Base-by-base conservation (phyloP, 2,797 vertebrate species). In the Anolis apletophallus region DNA sequence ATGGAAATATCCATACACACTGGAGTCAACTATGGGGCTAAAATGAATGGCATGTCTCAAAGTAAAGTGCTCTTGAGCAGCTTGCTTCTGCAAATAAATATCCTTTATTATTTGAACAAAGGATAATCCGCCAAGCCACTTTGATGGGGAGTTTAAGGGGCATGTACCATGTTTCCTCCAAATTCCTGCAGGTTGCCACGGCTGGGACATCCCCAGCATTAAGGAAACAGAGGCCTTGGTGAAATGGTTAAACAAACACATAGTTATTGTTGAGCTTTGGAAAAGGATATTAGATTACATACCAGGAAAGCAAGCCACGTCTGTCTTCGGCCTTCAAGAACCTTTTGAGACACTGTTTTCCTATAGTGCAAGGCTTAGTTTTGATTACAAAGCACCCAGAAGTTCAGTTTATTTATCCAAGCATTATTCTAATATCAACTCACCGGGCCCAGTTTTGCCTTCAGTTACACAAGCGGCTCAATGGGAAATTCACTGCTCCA, bases 231-330 rank as follows among this genome's bases (percentile, higher is more conserved):
- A 85, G 89, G 80, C 90, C 92, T 94, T 94, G 92, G 92, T 94
- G 91, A 96, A 93, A 93, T 55, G 76, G 93, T 95, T 96, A 95
- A 95, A 92, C 86, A 96, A 96, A 95, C 92, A 95, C 72, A 86
- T 90, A 8, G 6, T 93, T 95, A 94, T 95, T 94, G 89, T 94
- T 91, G 88, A 89, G 93, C 92, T 96, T 96, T 94, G 88, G 91
- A 81, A 94, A 90, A 95, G 94, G 91, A 95, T 96, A 96, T 96
- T 96, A 95, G 80, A 93, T 95, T 95, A 95, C 95, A 96, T 96
- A 94, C 92, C 88, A 71, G 84, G 76, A 88, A 85, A 94, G 80
- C 6, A 73, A 93, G 67, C 93, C 92, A 78, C 92, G 92, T 88
- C 92, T 93, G 64, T 88, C 88, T 91, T 93, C 91, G 92, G 88